These are phyloP conservation scores for Heterodera carotae DNA, from an alignment of 1,140 invertebrate genomes.

Conservation along the genomic window DNA sequence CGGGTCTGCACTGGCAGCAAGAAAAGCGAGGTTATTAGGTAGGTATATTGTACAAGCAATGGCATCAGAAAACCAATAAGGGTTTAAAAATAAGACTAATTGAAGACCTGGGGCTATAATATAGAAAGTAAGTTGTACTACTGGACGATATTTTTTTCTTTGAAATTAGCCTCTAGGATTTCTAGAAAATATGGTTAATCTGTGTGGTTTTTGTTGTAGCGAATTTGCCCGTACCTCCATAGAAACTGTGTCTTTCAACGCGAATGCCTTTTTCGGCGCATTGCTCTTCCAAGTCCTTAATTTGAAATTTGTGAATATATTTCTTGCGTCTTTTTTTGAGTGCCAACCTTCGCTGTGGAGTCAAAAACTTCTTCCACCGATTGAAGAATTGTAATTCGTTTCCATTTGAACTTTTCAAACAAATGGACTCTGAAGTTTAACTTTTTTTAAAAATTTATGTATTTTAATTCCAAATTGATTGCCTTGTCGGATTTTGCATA, in stretches of 20 bases:
- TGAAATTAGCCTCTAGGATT: too few species aligned
- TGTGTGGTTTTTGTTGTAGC: too few species aligned
- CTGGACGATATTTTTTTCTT: too few species aligned
- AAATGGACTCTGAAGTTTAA: conserved; percentile 77
- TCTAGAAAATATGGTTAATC: too few species aligned
- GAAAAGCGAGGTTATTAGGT: too few species aligned
- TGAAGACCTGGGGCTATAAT: too few species aligned
- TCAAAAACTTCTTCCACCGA: conserved; percentile 99
- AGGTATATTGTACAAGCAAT: too few species aligned
- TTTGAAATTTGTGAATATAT: background rate
- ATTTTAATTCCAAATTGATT: background rate
- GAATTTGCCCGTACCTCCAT: too few species aligned
- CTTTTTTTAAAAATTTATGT: background rate
- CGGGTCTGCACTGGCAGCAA: conserved; percentile 22
- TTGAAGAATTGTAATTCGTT: conserved; percentile 90
- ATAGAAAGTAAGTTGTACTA: too few species aligned
- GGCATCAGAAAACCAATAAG: too few species aligned
- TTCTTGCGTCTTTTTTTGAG: background rate
- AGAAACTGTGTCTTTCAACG: conserved; percentile 90
- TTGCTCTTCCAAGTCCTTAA: conserved; percentile 87
- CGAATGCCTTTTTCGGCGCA: conserved; percentile 90
- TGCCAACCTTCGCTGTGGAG: conserved; percentile 97
- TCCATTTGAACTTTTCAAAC: conserved; percentile 95
- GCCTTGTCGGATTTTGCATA: conserved; percentile 90
- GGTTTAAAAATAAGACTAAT: too few species aligned